These are phyloP conservation scores for Ptilorrhoa leucosticta DNA, from an alignment of 2,113 vertebrate species.

Conservation along the genomic window DNA sequence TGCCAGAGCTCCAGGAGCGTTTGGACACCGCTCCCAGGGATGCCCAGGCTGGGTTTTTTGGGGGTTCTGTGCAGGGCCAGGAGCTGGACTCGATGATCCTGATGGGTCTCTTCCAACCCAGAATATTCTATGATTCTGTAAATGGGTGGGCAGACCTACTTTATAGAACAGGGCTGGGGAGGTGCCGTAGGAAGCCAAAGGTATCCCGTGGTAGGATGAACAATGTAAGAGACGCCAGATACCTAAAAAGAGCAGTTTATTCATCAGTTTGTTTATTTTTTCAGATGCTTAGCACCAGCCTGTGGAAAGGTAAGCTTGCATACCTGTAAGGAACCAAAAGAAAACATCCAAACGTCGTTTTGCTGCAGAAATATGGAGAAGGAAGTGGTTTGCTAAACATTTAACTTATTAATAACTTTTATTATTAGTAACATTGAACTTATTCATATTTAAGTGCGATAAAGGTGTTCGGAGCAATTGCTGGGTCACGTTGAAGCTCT, in stretches of 20 bases:
- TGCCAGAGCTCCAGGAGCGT: background rate
- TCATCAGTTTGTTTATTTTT: background rate
- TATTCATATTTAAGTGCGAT: background rate
- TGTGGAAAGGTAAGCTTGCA: background rate
- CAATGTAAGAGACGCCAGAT: background rate
- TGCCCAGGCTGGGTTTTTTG: background rate
- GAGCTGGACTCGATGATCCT: fast-evolving
- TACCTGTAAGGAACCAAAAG: background rate
- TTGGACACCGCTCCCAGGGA: background rate
- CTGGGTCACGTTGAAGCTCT: background rate
- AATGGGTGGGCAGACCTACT: background rate
- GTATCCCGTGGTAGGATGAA: background rate
- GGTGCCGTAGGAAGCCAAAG: background rate
- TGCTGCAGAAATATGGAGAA: background rate
- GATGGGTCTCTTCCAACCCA: background rate
- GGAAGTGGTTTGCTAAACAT: background rate
- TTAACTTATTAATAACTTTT: background rate
- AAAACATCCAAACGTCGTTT: background rate
- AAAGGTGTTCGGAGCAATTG: background rate
- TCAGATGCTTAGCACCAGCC: background rate
- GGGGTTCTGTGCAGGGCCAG: background rate
- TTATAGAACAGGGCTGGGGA: background rate
- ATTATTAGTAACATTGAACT: no score
- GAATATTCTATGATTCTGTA: no score
- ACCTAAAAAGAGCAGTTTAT: background rate